Percentiles rank a stretch among this genome's conserved stretches.
Conservation (phyloP, 30 jellyfish, hydroid and myxozoan species). For the Aurelia sp. region DNA sequence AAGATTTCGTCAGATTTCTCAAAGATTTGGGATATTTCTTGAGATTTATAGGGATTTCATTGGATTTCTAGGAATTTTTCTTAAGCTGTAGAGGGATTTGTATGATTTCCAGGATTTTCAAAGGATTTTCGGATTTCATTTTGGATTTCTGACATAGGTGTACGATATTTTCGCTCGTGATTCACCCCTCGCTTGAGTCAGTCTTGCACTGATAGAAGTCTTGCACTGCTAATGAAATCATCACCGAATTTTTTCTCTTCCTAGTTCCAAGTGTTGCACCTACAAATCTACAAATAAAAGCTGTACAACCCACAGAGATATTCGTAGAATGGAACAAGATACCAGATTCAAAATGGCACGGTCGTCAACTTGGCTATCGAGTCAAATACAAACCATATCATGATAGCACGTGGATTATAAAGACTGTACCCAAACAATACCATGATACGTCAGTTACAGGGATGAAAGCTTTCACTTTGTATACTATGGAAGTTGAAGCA, state of each 20-base stretch:
- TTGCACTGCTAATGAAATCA: too few relatives aligned
- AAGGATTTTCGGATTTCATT: too few relatives aligned
- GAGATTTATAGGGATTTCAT: too few relatives aligned
- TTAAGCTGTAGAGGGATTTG: too few relatives aligned
- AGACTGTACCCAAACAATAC: conserved; percentile 17
- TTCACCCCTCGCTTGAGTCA: too few relatives aligned
- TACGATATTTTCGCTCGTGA: too few relatives aligned
- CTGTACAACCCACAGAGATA: conserved; percentile 33
- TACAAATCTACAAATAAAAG: not conserved
- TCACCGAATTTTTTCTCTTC: not conserved
- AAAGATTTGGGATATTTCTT: too few relatives aligned
- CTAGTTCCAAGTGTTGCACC: conserved; percentile 72
- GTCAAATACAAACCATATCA: conserved; percentile 28
- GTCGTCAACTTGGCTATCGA: conserved; percentile 62
- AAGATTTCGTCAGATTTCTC: too few relatives aligned
- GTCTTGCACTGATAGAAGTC: too few relatives aligned
- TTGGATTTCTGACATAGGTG: too few relatives aligned
- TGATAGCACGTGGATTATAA: not conserved
- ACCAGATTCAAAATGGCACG: conserved; percentile 25
- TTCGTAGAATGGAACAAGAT: conserved; percentile 63
- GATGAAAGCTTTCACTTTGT: conserved; percentile 68
- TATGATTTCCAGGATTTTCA: too few relatives aligned
- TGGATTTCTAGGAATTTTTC: too few relatives aligned
- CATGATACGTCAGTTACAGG: conserved; percentile 5
- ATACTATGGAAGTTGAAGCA: conserved; percentile 59